Evolutionary conservation across 2,113 vertebrate species (phyloP).

Genomic region (Ascaphus truei): DNA sequence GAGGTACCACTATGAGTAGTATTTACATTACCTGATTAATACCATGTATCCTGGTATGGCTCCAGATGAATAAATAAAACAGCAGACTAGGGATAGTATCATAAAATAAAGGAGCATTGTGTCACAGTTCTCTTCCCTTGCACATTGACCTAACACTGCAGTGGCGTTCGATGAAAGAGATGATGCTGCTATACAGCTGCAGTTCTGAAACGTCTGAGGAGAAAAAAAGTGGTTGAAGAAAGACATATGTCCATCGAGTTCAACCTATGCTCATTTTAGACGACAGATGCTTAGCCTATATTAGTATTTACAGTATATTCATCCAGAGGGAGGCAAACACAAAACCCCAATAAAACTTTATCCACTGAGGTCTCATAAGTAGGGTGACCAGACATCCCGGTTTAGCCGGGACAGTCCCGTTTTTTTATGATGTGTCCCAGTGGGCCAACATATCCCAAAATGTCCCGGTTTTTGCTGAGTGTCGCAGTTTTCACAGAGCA

Average conservation of each 20-base stretch:
- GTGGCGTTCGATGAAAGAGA: slow-evolving; percentile 52
- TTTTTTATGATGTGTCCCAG: too few relatives aligned
- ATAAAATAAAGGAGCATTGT: slow-evolving; percentile 65
- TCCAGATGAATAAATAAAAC: slow-evolving; percentile 65
- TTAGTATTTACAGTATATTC: neutral
- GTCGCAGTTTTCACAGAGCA: too few relatives aligned
- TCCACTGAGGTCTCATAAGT: neutral
- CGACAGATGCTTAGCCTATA: neutral
- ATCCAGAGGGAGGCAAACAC: too few relatives aligned
- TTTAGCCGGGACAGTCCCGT: too few relatives aligned
- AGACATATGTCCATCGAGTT: neutral
- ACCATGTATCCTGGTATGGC: slow-evolving; percentile 75
- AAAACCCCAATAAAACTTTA: too few relatives aligned
- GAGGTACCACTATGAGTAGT: too few relatives aligned
- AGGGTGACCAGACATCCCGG: too few relatives aligned
- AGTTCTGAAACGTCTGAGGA: slow-evolving; percentile 65
- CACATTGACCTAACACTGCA: slow-evolving; percentile 64
- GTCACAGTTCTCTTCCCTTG: slow-evolving; percentile 49
- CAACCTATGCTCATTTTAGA: too few relatives aligned
- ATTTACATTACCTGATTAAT: slow-evolving; percentile 67
- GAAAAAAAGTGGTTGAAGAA: slow-evolving; percentile 36
- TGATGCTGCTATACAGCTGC: slow-evolving; percentile 58
- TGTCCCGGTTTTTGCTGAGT: too few relatives aligned
- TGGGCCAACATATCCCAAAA: too few relatives aligned
- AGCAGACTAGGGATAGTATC: slow-evolving; percentile 52